A percentile compares a stretch with the other conserved stretches of the same genome.
phyloP scores from a whole-genome alignment of 2,113 vertebrate species.

The Lampris incognitus region DNA sequence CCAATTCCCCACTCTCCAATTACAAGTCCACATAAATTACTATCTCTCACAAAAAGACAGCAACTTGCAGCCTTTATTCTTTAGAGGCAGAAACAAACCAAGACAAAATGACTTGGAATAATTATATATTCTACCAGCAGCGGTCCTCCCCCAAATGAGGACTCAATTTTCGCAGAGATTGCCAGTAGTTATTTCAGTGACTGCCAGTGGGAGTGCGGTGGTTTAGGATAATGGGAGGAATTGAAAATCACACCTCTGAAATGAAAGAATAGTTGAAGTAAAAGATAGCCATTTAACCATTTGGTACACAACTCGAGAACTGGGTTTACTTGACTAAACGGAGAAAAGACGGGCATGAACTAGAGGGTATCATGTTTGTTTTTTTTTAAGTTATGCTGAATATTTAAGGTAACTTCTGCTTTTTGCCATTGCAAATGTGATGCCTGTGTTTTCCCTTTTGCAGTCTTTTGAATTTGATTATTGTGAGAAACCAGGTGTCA shows the following conservation, averaged over 20 bases:
- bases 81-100: slow-evolving; percentile 20
- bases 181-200: neutral
- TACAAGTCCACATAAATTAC: slow-evolving; percentile 49
- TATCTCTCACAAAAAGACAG: slow-evolving; percentile 19
- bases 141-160: neutral
- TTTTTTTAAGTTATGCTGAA: too few relatives aligned
- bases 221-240: slow-evolving; percentile 11
- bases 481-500: too few relatives aligned
- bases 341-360: neutral
- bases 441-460: too few relatives aligned
- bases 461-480: too few relatives aligned
- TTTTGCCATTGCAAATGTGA: too few relatives aligned
- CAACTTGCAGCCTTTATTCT: slow-evolving; percentile 27
- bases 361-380: slow-evolving; percentile 2
- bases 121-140: slow-evolving; percentile 15
- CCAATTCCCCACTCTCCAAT: slow-evolving; percentile 50
- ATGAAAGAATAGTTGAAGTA: slow-evolving; percentile 36
- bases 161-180: neutral
- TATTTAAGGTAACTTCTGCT: too few relatives aligned
- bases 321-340: neutral
- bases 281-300: slow-evolving; percentile 27
- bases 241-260: slow-evolving; percentile 22
- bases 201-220: neutral
- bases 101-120: slow-evolving; percentile 32
- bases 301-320: slow-evolving; percentile 45